Conservation (phyloP, 1,140 invertebrate genomes). For the Halesus radiatus region DNA sequence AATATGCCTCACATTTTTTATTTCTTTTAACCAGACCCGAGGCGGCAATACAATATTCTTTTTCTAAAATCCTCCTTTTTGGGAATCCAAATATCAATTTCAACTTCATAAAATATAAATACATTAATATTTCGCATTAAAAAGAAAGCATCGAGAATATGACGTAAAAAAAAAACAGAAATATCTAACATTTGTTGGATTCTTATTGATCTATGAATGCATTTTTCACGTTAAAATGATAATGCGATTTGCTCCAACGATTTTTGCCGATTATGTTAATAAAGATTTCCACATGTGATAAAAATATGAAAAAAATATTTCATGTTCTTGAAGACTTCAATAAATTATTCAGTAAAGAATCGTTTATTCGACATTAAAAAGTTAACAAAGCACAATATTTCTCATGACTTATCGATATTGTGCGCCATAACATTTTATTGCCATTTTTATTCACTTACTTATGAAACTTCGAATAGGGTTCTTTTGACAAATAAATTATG, state of each 20-base stretch:
- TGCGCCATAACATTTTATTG: slow-evolving; percentile 54
- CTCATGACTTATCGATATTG: slow-evolving; percentile 53
- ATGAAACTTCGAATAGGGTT: slow-evolving; percentile 35
- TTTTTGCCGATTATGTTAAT: background rate
- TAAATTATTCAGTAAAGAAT: slow-evolving; percentile 50
- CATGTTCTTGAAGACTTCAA: slow-evolving; percentile 35
- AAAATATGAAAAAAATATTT: slow-evolving; percentile 5
- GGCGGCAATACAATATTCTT: background rate
- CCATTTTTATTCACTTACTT: slow-evolving; percentile 56
- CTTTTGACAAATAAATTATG: slow-evolving; percentile 54
- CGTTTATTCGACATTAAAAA: slow-evolving; percentile 53
- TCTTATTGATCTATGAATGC: no score
- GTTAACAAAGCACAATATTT: slow-evolving; percentile 45
- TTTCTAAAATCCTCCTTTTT: no score
- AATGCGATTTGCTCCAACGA: background rate
- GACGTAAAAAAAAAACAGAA: no score
- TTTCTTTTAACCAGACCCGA: background rate
- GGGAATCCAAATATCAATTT: no score
- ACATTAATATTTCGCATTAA: no score
- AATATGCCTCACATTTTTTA: background rate
- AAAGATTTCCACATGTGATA: background rate
- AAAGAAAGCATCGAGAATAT: no score
- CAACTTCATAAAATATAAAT: no score
- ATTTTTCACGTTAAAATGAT: background rate
- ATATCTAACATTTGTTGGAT: no score